These are phyloP conservation scores for Sebastes trivittatus DNA, from an alignment of 2,797 vertebrate species.

Conservation along the genomic window DNA sequence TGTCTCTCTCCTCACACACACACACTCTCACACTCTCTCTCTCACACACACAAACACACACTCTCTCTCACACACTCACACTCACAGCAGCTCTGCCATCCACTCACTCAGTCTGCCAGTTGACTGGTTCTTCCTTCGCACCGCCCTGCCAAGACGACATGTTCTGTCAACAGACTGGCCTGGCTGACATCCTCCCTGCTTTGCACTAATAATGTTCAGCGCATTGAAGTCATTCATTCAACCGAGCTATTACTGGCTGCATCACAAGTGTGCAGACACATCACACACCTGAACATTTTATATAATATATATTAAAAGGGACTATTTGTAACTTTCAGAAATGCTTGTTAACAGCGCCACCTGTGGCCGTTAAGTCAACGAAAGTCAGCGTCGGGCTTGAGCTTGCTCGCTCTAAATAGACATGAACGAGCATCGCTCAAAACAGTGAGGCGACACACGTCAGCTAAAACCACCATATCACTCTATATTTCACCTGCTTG, in stretches of 20 bases:
- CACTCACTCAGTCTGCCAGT: slow-evolving; percentile 17
- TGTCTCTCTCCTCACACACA: not conserved
- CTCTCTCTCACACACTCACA: not conserved
- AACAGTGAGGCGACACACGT: no score
- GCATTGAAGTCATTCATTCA: not conserved
- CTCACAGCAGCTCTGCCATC: slow-evolving; percentile 1
- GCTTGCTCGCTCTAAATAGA: no score
- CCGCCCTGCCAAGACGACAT: slow-evolving; percentile 50
- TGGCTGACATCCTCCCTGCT: slow-evolving; percentile 31
- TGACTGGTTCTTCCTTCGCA: slow-evolving; percentile 55
- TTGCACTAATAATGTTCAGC: slow-evolving; percentile 1
- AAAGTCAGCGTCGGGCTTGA: no score
- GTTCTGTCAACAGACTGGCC: slow-evolving; percentile 50
- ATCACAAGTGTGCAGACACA: not conserved
- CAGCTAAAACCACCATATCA: no score
- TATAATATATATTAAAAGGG: no score
- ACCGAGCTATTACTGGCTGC: not conserved
- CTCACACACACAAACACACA: not conserved
- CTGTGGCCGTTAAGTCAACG: no score
- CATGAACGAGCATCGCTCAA: no score
- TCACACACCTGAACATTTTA: not conserved
- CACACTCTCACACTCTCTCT: not conserved
- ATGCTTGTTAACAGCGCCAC: no score
- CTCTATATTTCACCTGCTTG: no score
- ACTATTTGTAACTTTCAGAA: no score